Base-by-base conservation (phyloP, 2,797 vertebrate species). In the Halcyon badia region DNA sequence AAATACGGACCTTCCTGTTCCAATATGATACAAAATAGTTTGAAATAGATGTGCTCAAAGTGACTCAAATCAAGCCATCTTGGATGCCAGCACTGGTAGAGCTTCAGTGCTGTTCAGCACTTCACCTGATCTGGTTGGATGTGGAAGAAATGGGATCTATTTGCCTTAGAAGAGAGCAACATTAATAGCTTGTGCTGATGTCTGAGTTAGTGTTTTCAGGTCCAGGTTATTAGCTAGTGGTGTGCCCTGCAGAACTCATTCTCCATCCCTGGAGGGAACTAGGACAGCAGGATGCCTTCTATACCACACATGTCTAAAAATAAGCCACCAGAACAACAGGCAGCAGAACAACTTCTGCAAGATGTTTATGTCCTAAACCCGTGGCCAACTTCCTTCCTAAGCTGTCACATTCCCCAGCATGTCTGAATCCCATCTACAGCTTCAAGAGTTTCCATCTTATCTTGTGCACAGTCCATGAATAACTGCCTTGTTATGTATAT, bases 401-500 rank as follows among this genome's bases (percentile, higher is more conserved):
- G 60, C 62, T 81, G 62, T 70, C 85, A 77, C 60, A 42, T 66
- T 95, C 64, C 77, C 83, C 80, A 83, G 83, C 28, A 94, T 92
- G 87, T 89, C 94, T 94, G 93, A 94, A 89, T 95, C 96, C 73
- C 85, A 93, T 89, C 91, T 90, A 58, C 58, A 95, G 80, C 91
- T 87, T 87, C 77, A 89, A 62, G 83, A 97, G 80, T 96, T 96
- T 95, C 94, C 94, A 93, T 89, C 94, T 83, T 85, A 61, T 91
- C 83, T 80, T 84, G 54, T 42, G 83, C 83, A 66, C 31, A 41
- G 93, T 44, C 83, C 72, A 25, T 97, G 96, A 96, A 95, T 97
- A 93, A 95, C 79, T 94, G 87, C 96, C 95, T 95, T 96, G 94
- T 96, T 95, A 94, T 90, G 91, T 30, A 68, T 60, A 73, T 79